phyloP scores from a whole-genome alignment of 2,888 invertebrate genomes.

The Notodonta dromedarius region DNA sequence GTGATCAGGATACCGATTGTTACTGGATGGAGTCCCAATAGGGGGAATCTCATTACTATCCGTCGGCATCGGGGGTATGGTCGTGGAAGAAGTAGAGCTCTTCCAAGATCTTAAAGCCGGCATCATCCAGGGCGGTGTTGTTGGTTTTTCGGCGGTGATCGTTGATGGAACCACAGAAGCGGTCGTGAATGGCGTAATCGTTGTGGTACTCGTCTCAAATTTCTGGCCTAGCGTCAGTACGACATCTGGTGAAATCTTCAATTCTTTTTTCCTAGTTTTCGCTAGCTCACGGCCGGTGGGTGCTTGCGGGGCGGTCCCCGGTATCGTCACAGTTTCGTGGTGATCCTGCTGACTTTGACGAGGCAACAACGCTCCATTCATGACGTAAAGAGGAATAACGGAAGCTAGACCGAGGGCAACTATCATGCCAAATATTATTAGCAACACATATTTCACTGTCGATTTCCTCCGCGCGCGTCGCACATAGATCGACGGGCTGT shows the following conservation, averaged over 20 bases:
- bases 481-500: conserved; percentile 76
- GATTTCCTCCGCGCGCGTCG: conserved; percentile 67
- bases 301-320: conserved; percentile 48
- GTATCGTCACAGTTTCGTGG: conserved; percentile 46
- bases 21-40: conserved; percentile 62
- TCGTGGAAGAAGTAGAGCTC: conserved; percentile 60
- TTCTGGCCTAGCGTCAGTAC: conserved; percentile 54
- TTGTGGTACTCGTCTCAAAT: conserved; percentile 52
- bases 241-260: conserved; percentile 61
- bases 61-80: conserved; percentile 62
- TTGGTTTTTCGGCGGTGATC: conserved; percentile 53
- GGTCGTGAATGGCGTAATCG: conserved; percentile 49
- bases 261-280: conserved; percentile 72
- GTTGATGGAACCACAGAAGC: conserved; percentile 47
- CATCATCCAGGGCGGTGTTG: conserved; percentile 80
- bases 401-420: conserved; percentile 63
- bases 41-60: conserved; percentile 61
- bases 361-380: conserved; percentile 62
- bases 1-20: conserved; percentile 58
- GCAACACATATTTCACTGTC: conserved; percentile 66
- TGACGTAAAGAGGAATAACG: conserved; percentile 63
- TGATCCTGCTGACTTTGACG: conserved; percentile 54
- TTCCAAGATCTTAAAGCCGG: conserved; percentile 80
- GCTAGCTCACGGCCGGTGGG: conserved; percentile 61
- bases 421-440: conserved; percentile 66